Evolutionary conservation across 2,113 vertebrate species (phyloP), one percentile per base, ranked within the genome.

Genomic region (Suncus etruscus): DNA sequence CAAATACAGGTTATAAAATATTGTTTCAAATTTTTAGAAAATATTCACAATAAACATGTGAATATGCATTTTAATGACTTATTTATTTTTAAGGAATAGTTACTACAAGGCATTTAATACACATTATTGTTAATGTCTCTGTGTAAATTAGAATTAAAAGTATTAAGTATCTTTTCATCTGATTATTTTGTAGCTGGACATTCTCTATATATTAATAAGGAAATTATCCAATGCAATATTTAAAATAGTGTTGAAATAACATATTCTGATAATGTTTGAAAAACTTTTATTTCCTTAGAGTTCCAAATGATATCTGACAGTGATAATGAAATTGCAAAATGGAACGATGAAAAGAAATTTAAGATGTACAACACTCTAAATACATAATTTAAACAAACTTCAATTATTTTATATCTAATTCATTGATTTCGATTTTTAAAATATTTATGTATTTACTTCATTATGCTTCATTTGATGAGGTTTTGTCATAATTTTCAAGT

Each of bases 351-450:
- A 66, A 77, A 79, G 0, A 31, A 61, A 27, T 61, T 66, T 27
- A 73, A 77, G 1, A 54, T 74, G 73, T 22, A 8, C 48, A 78
- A 32, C 16, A 47, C 11, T 80, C 8, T 63, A 54, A 92, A 63
- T 89, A 32, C 12, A 1, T 12, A 45, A 66, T 77, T 94, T 95
- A 45, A 18, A 84, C 18, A 77, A 78, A n/a, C 29, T 20, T 50
- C 20, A 29, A 7, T 68, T 69, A 39, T 2, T 58, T 50, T 61
- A 54, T 65, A 77, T 14, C 66, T 61, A 83, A 50, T 73, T 47
- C 51, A 47, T 48, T 66, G 6, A 15, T 27, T 78, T 63, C 70
- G n/a, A 12, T 22, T 69, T 61, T 76, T 75, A 75, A 77, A 15
- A 65, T 73, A 61, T 79, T 16, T 27, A 12, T 63, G 31, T n/a